phyloP scores from a whole-genome alignment of 2,113 vertebrate species.

The Lasiurus cinereus region DNA sequence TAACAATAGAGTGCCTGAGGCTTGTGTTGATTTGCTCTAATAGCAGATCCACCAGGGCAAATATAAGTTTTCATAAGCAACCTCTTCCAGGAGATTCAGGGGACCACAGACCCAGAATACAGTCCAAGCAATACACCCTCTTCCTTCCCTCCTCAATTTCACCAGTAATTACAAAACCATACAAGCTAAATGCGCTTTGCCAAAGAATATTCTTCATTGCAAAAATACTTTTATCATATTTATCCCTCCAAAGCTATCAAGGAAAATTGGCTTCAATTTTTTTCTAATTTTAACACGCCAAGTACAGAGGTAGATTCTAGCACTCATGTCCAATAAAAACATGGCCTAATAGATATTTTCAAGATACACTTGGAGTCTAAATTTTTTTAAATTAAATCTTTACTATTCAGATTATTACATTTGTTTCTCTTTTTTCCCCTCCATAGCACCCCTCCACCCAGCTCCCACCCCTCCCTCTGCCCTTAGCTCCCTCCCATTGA shows the following conservation, averaged over 20 bases:
- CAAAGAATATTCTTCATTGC: constrained; percentile 57
- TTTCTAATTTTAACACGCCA: constrained; percentile 59
- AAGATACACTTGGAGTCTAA: constrained; percentile 21
- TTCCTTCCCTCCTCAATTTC: constrained; percentile 51
- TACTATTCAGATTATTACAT: no score
- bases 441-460: no score
- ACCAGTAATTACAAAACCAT: constrained; percentile 63
- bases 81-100: constrained; percentile 36
- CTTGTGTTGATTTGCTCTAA: constrained; percentile 46
- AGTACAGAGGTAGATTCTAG: background rate
- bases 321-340: background rate
- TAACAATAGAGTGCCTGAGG: constrained; percentile 51
- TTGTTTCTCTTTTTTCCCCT: no score
- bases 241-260: constrained; percentile 43
- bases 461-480: no score
- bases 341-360: background rate
- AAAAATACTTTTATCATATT: constrained; percentile 66
- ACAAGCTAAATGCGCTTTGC: constrained; percentile 37
- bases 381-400: no score
- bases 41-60: background rate
- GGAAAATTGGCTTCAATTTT: constrained; percentile 47
- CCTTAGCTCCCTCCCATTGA: no score
- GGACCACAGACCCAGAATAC: constrained; percentile 24
- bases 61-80: constrained; percentile 57
- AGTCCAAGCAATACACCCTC: constrained; percentile 9